A percentile compares a stretch with the other conserved stretches of the same genome.
These are phyloP conservation scores for Taenaris catops DNA, from an alignment of 2,888 invertebrate genomes.

Conservation along the genomic window DNA sequence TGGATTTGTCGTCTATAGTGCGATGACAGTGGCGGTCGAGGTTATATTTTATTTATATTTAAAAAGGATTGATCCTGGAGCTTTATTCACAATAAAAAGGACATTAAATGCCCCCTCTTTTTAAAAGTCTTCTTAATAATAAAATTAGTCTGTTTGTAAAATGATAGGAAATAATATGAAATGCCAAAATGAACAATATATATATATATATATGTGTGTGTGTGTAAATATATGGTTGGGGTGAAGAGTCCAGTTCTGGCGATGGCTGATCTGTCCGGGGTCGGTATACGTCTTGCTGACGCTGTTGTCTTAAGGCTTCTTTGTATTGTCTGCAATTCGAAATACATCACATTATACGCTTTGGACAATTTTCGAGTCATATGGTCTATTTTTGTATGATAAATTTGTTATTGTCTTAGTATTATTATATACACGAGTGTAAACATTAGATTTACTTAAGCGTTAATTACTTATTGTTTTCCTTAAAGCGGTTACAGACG, in stretches of 20 bases:
- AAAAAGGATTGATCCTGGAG: too few relatives aligned
- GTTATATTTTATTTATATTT: too few relatives aligned
- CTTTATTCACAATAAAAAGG: too few relatives aligned
- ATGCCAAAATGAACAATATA: too few relatives aligned
- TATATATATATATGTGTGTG: too few relatives aligned
- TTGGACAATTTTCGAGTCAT: not conserved
- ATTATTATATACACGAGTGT: too few relatives aligned
- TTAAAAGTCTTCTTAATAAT: too few relatives aligned
- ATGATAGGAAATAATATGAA: too few relatives aligned
- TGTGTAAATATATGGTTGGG: conserved; percentile 74
- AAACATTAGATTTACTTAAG: not conserved
- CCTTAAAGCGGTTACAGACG: not conserved
- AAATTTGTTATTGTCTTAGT: conserved; percentile 2
- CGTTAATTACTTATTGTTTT: conserved; percentile 2
- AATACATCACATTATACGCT: not conserved
- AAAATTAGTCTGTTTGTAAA: too few relatives aligned
- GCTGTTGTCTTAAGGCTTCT: conserved; percentile 92
- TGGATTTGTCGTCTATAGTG: too few relatives aligned
- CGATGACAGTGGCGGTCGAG: too few relatives aligned
- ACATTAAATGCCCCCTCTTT: too few relatives aligned
- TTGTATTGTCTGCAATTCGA: conserved; percentile 87
- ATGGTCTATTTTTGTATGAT: conserved; percentile 3
- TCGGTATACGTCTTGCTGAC: conserved; percentile 89
- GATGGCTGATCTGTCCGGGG: conserved; percentile 81
- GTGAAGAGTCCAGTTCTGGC: conserved; percentile 75